Evolutionary conservation across 2,113 vertebrate genomes (phyloP), one percentile per base, ranked within the genome.

Genomic region (Notechis scutatus): DNA sequence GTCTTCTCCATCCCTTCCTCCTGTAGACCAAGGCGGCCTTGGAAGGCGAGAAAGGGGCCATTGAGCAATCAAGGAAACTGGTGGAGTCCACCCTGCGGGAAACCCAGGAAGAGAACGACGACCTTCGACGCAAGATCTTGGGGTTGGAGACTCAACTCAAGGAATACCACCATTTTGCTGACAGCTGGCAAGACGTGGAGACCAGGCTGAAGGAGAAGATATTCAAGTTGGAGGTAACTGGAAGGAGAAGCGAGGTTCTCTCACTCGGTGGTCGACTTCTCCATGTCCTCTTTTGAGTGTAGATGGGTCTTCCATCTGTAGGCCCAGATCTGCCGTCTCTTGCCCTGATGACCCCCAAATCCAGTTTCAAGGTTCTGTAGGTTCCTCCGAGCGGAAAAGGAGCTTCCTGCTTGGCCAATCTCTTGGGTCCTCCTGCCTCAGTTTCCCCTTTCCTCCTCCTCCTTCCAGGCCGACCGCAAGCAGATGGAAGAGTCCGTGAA

Each of bases 101-200:
- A 90, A 93, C 96, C 24, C 97, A 96, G 94, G 97, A 97, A 14
- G 97, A 97, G 12, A 97, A 97, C 0, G 97, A 98, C 0, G 96
- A 97, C 29, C 96, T 98, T 86, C 96, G 97, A 47, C 94, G 97
- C 74, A 97, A 96, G 95, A 93, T 98, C 93, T 93, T 97, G 0
- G 96, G 97, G 52, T 86, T 98, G 96, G 98, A 98, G 95, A 96
- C 96, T 3, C 97, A 97, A 88, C 91, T 98, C 91, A 97, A 97
- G 95, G 98, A 98, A 8, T 95, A 95, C 0, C 94, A 97, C 24
- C 97, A 96, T 86, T 56, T 97, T 95, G 97, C 96, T 0, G 97
- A 98, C 50, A 97, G 95, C 3, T 97, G 97, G 96, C 97, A 98
- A 47, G 95, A 94, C 55, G 96, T 94, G 24, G 98, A 98, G 96